These are phyloP conservation scores for Pampusana beccarii DNA, from an alignment of 2,113 vertebrate species.

Conservation along the genomic window DNA sequence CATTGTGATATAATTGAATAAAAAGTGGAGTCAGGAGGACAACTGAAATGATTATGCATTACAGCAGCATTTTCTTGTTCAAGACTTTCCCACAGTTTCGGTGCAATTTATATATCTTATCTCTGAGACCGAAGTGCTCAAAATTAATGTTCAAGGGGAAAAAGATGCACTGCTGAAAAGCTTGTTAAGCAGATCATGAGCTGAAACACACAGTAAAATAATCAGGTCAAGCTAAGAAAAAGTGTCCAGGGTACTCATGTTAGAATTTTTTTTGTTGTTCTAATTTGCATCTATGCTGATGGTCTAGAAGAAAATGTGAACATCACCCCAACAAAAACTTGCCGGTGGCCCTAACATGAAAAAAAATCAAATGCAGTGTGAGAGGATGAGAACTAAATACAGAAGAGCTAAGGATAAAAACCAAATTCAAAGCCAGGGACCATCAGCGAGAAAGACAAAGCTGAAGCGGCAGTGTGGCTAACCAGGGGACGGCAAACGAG, in stretches of 20 bases:
- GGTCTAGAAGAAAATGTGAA: not conserved
- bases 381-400: not conserved
- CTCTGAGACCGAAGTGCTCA: not conserved
- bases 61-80: not conserved
- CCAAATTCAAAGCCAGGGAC: not conserved
- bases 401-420: not conserved
- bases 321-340: not conserved
- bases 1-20: not conserved
- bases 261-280: not conserved
- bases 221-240: not conserved
- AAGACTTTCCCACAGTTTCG: not conserved
- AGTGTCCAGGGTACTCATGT: not conserved
- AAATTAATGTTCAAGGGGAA: not conserved
- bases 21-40: slow-evolving; percentile 7
- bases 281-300: not conserved
- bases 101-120: slow-evolving; percentile 16
- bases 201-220: not conserved
- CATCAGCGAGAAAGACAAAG: slow-evolving; percentile 8
- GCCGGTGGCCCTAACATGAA: not conserved
- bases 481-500: not conserved
- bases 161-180: not conserved
- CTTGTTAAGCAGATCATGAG: not conserved
- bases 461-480: not conserved
- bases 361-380: not conserved
- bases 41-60: not conserved